A percentile compares a stretch with the other conserved stretches of the same genome.
phyloP scores from a whole-genome alignment of 2,797 vertebrate genomes.

The Lacerta viridis region DNA sequence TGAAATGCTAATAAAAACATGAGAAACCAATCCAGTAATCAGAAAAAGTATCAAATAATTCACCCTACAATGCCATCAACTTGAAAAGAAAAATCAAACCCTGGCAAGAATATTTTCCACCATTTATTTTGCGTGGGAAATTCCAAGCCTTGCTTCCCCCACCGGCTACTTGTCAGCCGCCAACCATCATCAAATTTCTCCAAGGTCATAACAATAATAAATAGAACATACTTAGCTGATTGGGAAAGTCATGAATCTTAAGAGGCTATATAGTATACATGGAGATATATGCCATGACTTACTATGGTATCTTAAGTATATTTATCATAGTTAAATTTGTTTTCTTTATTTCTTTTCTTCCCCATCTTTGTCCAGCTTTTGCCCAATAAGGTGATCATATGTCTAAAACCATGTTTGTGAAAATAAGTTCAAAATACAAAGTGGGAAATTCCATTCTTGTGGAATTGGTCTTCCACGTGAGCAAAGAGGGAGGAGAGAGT shows the following conservation, averaged over 20 bases:
- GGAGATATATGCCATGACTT: fast-evolving
- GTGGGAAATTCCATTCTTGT: neutral
- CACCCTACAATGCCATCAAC: conserved; percentile 54
- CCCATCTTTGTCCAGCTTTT: neutral
- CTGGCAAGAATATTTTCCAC: conserved; percentile 65
- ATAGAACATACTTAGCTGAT: conserved; percentile 66
- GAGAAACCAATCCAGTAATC: conserved; percentile 65
- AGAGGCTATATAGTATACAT: neutral
- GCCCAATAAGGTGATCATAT: neutral
- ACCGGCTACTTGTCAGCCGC: conserved; percentile 40
- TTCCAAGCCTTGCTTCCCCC: conserved; percentile 65
- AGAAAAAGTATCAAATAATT: conserved; percentile 68
- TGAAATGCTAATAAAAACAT: conserved; percentile 66
- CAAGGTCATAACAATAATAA: conserved; percentile 64
- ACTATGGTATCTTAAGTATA: neutral
- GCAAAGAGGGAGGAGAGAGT: too few relatives aligned
- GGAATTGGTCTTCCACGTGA: neutral
- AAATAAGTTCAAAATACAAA: neutral
- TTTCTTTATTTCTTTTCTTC: neutral
- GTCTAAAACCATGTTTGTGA: neutral
- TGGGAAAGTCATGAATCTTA: conserved; percentile 60
- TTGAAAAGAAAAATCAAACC: conserved; percentile 55
- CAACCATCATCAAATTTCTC: neutral
- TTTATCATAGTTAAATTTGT: neutral
- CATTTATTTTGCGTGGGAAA: conserved; percentile 63